Evolutionary conservation across 2,113 vertebrate genomes (phyloP).

Genomic region (Scomber japonicus): DNA sequence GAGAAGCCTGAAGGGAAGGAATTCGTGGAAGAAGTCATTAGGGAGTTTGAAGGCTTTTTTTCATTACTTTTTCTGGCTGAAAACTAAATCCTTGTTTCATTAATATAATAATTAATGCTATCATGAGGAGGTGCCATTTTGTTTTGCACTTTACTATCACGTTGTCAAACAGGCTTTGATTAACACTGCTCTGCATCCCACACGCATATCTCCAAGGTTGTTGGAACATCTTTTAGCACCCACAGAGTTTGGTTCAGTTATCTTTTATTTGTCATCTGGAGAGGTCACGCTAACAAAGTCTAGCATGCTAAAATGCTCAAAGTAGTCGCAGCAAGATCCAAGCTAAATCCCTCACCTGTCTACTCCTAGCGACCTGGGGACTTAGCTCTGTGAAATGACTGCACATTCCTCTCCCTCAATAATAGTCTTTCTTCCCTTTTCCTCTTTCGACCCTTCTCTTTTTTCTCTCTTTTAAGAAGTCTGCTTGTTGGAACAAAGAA

Average conservation of each 20-base stretch:
- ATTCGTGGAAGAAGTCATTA: slow-evolving; percentile 50
- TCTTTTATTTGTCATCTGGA: slow-evolving; percentile 28
- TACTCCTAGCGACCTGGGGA: slow-evolving; percentile 45
- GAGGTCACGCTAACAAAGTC: slow-evolving; percentile 50
- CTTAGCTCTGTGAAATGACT: slow-evolving; percentile 53
- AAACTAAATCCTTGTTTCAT: slow-evolving; percentile 11
- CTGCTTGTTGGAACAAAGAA: slow-evolving; percentile 82
- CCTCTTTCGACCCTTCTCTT: slow-evolving; percentile 42
- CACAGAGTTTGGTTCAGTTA: not conserved
- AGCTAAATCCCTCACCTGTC: slow-evolving; percentile 77
- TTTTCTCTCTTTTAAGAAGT: slow-evolving; percentile 70
- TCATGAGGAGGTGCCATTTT: slow-evolving; percentile 42
- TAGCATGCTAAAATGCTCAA: slow-evolving; percentile 41
- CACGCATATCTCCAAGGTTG: not conserved
- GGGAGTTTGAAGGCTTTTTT: slow-evolving; percentile 23
- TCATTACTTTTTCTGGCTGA: not conserved
- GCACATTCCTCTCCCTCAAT: slow-evolving; percentile 73
- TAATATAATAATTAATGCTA: slow-evolving; percentile 17
- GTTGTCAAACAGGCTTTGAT: not conserved
- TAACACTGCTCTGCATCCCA: not conserved
- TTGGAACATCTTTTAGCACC: not conserved
- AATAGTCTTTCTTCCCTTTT: slow-evolving; percentile 71
- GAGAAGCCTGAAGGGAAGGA: slow-evolving; percentile 50
- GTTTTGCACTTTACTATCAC: not conserved
- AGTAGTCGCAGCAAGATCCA: slow-evolving; percentile 41